Percentiles rank a stretch among this genome's conserved stretches.
These are phyloP conservation scores for Leontopithecus rosalia DNA, from an alignment of 2,797 vertebrate genomes.

Conservation along the genomic window DNA sequence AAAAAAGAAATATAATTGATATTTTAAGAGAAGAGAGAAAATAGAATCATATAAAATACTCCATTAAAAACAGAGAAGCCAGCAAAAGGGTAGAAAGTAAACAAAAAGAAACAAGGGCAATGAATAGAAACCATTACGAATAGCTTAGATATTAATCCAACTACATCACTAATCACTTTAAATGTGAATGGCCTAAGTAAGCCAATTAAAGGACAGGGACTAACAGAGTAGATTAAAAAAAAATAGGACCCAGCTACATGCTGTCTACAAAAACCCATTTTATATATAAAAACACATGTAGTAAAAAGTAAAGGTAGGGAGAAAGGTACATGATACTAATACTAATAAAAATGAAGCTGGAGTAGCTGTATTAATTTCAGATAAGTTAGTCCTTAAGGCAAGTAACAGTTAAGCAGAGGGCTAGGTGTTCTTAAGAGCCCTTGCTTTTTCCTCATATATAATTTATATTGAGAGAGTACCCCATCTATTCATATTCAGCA, in stretches of 20 bases:
- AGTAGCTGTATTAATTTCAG: neutral
- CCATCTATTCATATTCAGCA: neutral
- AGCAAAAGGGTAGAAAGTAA: neutral
- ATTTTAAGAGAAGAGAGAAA: constrained; percentile 16
- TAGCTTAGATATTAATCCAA: neutral
- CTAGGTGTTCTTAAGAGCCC: neutral
- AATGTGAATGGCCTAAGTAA: neutral
- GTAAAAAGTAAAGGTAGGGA: neutral
- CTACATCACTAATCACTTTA: neutral
- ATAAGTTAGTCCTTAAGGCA: neutral
- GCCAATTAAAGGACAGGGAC: neutral
- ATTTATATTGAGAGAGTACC: neutral
- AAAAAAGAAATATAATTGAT: neutral
- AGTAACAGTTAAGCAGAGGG: neutral
- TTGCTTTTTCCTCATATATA: neutral
- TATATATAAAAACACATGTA: neutral
- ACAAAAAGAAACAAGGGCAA: neutral
- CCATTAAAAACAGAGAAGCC: neutral
- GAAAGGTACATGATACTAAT: neutral
- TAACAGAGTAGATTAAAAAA: neutral
- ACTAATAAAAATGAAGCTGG: neutral
- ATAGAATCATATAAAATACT: neutral
- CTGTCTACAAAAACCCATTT: neutral
- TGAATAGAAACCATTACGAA: neutral
- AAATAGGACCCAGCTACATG: neutral